These are phyloP conservation scores for Eilema griseolum DNA, from an alignment of 2,888 invertebrate species.

Conservation along the genomic window DNA sequence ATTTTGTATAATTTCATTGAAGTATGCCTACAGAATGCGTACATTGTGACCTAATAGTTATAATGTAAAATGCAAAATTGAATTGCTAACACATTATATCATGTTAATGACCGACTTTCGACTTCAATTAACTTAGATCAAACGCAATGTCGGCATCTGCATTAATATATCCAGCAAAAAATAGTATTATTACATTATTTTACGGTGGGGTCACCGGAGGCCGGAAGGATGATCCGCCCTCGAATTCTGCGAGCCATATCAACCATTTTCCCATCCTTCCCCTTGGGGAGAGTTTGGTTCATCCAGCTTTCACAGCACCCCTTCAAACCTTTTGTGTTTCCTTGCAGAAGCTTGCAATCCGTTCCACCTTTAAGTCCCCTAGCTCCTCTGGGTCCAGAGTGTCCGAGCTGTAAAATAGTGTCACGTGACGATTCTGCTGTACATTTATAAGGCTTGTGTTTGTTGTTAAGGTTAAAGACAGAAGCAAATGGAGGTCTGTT, in stretches of 20 bases:
- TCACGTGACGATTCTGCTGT: not conserved
- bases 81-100: not conserved
- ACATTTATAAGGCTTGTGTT: not conserved
- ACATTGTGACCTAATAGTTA: not conserved
- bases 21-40: not conserved
- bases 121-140: not conserved
- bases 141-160: not conserved
- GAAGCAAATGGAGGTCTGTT: not conserved
- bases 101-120: conserved; percentile 9
- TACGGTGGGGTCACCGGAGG: too few species aligned
- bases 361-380: too few species aligned
- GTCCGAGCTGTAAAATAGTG: not conserved
- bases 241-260: too few species aligned
- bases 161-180: too few species aligned
- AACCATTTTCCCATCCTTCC: too few species aligned
- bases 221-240: too few species aligned
- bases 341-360: too few species aligned
- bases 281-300: too few species aligned
- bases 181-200: too few species aligned
- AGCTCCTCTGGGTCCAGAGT: too few species aligned
- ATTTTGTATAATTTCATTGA: conserved; percentile 4
- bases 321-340: too few species aligned
- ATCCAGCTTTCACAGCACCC: too few species aligned
- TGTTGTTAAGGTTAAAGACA: not conserved
- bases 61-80: conserved; percentile 12